Base-by-base conservation (phyloP, 2,113 vertebrate genomes). In the Ptychochromis oligacanthus region DNA sequence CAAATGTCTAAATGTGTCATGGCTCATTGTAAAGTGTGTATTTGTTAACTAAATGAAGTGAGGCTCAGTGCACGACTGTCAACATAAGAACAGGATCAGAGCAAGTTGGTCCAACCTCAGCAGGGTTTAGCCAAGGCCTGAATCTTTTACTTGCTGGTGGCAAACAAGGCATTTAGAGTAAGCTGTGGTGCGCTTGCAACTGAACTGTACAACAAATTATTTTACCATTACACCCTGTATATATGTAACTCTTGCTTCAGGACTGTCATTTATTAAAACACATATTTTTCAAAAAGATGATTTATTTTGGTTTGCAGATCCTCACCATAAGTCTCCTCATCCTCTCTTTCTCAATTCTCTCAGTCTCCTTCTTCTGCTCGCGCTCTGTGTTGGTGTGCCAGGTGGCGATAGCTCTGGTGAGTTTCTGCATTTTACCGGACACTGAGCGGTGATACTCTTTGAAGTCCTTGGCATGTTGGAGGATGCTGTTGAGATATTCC, bases 391-490 rank as follows among this genome's bases (percentile, higher is more conserved):
- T 99, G 79, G 98, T 97, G 64, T 99, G 98, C 98, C 98, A 99
- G 61, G 95, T 99, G 31, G 97, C 97, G 77, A 99, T 96, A 2
- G 98, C 97, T 93, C 98, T 96, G 70, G 97, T 97, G 67, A 99
- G 96, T 75, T 99, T 99, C 94, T 99, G 98, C 74, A 97, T 97
- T 94, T 99, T 99, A 4, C 97, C 98, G 1, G 98, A 96, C 1
- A 99, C 96, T 0, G 98, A 99, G 1, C 98, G 96, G 88, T 99
- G 98, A 79, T 98, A 99, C 57, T 99, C 98, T 74, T 99, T 99
- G 89, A 99, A 99, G 95, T 99, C 98, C 90, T 99, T 99, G 36
- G 98, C 98, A 93, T 99, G 98, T 80, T 99, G 98, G 67, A 99
- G 94, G 79, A 99, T 99, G 76, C 98, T 99, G 83, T 99, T 99